Base-by-base conservation (phyloP, 2,888 invertebrate genomes). In the Agrochola lychnidis region DNA sequence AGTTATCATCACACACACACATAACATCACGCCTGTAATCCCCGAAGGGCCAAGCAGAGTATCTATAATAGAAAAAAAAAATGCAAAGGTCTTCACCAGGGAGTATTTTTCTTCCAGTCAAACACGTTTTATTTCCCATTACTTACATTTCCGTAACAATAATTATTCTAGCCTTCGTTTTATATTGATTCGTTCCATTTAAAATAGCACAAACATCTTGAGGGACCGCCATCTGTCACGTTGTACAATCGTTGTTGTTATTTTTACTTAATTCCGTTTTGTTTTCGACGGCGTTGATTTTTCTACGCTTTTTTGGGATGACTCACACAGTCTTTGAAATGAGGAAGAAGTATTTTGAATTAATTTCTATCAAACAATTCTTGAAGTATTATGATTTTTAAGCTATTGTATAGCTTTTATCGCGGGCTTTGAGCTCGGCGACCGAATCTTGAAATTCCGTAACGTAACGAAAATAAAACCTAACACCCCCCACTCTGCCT, bases 171-270 rank as follows among this genome's bases (percentile, higher is more conserved):
- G 42, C 53, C 25, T 56, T 42, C 16, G 62, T 40, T 69, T 61
- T 69, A 64, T 19, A 79, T 84, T 64, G 59, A 72, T 80, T 72
- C 61, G 64, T 84, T 61, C 40, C n/a, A 57, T 68, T 83, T 57
- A 57, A 61, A 72, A 30, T 30, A 30, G 30, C 30, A 30, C 30
- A 30, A 30, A 70, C 42, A 66, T 70, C 70, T 61, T 36, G 40
- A 14, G 56, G 40, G 48, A 36, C 40, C 56, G 42, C 59, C 79
- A 83, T 83, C 80, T 84, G 84, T 83, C 84, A 71, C 63, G 71
- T 63, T 68, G 69, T 71, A 70, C 70, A 67, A 51, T 79, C 12
- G 5, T 61, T 78, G 68, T 57, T 83, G 56, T 78, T 70, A 56
- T 83, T 78, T 82, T 83, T 66, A 40, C 42, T 66, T 83, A 0